Percentiles rank a stretch among this genome's conserved stretches.
These are phyloP conservation scores for Leuciscus waleckii DNA, from an alignment of 2,797 vertebrate species.

Conservation along the genomic window DNA sequence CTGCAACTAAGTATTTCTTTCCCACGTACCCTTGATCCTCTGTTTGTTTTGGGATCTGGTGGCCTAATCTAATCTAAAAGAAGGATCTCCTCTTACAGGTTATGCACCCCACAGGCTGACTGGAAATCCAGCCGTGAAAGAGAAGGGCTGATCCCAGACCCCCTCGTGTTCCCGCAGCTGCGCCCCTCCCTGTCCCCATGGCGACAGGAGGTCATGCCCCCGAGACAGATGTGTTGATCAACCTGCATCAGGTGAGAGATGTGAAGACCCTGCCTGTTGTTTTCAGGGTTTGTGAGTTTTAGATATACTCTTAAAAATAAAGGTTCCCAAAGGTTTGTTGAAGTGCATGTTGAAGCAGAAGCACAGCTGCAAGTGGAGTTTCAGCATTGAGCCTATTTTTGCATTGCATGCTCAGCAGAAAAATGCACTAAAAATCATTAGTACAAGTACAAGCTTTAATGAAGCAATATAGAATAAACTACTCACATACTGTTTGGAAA, in stretches of 20 bases:
- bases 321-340: neutral
- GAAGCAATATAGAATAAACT: neutral
- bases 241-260: constrained; percentile 78
- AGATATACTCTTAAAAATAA: neutral
- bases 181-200: constrained; percentile 73
- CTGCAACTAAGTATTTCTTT: neutral
- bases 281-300: neutral
- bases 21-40: neutral
- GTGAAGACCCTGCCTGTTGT: neutral
- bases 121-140: constrained; percentile 80
- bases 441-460: neutral
- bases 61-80: neutral
- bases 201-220: constrained; percentile 81
- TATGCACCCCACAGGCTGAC: constrained; percentile 81
- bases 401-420: neutral
- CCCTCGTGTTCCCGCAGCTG: constrained; percentile 64
- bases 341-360: neutral
- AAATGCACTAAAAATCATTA: neutral
- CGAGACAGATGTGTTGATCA: constrained; percentile 79
- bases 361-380: neutral
- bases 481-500: neutral
- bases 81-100: constrained; percentile 68
- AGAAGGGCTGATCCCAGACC: constrained; percentile 81
- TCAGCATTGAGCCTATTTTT: neutral
- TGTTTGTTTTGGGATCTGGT: neutral